Conservation (phyloP, 2,888 invertebrate genomes). For the Drosophila anomalata region DNA sequence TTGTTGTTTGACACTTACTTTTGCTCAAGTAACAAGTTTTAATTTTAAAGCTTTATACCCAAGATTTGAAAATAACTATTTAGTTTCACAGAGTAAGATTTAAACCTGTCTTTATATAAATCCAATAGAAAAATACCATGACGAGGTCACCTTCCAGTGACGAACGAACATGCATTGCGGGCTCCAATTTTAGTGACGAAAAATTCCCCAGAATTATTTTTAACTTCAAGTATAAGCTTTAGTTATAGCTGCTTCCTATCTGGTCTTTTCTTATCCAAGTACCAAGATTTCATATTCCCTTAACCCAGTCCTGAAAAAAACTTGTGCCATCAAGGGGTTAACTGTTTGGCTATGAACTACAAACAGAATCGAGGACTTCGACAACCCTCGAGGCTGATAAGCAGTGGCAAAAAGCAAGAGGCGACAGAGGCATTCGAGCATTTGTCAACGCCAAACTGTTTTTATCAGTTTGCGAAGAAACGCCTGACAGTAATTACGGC, state of each 20-base stretch:
- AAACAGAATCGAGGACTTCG: conserved; percentile 18
- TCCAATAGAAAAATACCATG: too few relatives aligned
- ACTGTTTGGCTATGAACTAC: neutral
- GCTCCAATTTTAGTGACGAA: neutral
- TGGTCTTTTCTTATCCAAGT: neutral
- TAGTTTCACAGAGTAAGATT: too few relatives aligned
- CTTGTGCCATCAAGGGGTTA: conserved; percentile 6
- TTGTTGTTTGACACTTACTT: too few relatives aligned
- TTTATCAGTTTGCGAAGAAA: conserved; percentile 55
- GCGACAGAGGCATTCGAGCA: conserved; percentile 13
- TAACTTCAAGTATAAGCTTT: too few relatives aligned
- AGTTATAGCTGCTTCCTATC: too few relatives aligned
- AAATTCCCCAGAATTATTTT: too few relatives aligned
- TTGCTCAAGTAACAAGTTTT: too few relatives aligned
- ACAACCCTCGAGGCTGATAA: conserved; percentile 63
- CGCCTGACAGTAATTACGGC: conserved; percentile 57
- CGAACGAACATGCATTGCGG: too few relatives aligned
- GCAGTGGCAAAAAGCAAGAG: conserved; percentile 34
- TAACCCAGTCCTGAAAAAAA: neutral
- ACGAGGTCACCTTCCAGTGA: too few relatives aligned
- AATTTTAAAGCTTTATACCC: too few relatives aligned
- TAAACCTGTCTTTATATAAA: too few relatives aligned
- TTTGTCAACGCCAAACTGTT: conserved; percentile 31
- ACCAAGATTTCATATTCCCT: neutral
- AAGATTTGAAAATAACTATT: too few relatives aligned